Evolutionary conservation across 2,113 vertebrate species (phyloP).

Genomic region (Falco punctatus): DNA sequence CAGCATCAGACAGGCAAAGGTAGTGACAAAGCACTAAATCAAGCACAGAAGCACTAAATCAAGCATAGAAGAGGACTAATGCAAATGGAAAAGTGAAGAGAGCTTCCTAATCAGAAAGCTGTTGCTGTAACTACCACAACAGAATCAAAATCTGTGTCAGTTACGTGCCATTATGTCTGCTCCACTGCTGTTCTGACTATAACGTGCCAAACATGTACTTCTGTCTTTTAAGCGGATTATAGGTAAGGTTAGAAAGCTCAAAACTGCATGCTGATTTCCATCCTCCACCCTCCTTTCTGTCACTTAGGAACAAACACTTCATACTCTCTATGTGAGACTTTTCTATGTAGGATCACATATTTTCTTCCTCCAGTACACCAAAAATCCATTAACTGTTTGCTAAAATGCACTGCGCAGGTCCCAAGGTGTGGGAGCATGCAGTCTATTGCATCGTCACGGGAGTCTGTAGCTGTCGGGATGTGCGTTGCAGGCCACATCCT

Average conservation of each 20-base stretch:
- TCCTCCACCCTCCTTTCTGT: neutral
- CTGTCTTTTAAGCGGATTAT: neutral
- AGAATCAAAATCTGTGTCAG: neutral
- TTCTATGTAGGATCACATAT: neutral
- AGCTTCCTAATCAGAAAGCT: neutral
- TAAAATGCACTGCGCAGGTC: neutral
- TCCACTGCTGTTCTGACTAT: neutral
- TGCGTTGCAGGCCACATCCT: fast-evolving
- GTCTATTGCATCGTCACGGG: neutral
- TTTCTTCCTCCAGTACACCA: neutral
- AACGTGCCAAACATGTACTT: neutral
- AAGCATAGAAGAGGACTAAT: neutral
- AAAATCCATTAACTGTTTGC: neutral
- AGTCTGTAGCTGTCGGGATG: neutral
- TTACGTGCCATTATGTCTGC: neutral
- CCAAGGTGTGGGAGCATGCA: neutral
- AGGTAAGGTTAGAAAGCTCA: neutral
- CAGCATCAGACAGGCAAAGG: neutral
- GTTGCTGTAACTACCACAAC: neutral
- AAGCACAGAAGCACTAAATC: neutral
- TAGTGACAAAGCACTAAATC: neutral
- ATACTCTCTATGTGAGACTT: neutral
- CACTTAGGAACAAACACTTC: neutral
- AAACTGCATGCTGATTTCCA: neutral
- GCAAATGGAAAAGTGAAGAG: neutral